Percentiles rank a stretch among this genome's conserved stretches.
Conservation (phyloP, 2,113 vertebrate genomes). For the Dipodomys spectabilis region DNA sequence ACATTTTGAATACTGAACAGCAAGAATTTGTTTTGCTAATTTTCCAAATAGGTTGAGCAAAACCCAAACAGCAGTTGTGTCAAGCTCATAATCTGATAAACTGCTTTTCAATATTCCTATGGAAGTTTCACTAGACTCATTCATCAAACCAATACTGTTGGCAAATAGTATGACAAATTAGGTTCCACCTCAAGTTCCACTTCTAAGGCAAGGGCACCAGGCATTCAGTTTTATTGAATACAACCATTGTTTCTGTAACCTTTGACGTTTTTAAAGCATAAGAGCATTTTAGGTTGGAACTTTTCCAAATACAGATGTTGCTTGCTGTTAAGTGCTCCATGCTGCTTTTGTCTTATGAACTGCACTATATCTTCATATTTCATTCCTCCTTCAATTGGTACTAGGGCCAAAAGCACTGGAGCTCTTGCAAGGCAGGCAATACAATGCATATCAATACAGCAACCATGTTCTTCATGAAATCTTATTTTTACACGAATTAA, state of each 20-base stretch:
- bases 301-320: conserved; percentile 99
- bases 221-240: conserved; percentile 93
- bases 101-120: conserved; percentile 77
- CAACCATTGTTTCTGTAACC: conserved; percentile 99
- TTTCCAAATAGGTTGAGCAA: conserved; percentile 81
- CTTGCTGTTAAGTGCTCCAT: conserved; percentile 99
- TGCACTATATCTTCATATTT: conserved; percentile 99
- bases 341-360: conserved; percentile 98
- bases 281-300: conserved; percentile 99
- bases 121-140: conserved; percentile 85
- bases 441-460: conserved; percentile 98
- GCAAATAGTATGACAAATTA: conserved; percentile 77
- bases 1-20: conserved; percentile 83
- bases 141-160: conserved; percentile 82
- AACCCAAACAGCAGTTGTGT: conserved; percentile 84
- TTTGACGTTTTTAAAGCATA: conserved; percentile 98
- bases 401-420: conserved; percentile 97
- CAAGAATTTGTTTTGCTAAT: conserved; percentile 81
- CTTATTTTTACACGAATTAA: conserved; percentile 97
- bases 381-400: conserved; percentile 99
- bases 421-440: conserved; percentile 99
- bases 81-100: conserved; percentile 82
- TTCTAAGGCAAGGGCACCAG: conserved; percentile 81
- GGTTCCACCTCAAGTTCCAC: conserved; percentile 81
- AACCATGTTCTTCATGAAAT: conserved; percentile 98